A percentile compares a stretch with the other conserved stretches of the same genome.
Conservation (phyloP, 2,797 vertebrate genomes). For the Danionella dracula region DNA sequence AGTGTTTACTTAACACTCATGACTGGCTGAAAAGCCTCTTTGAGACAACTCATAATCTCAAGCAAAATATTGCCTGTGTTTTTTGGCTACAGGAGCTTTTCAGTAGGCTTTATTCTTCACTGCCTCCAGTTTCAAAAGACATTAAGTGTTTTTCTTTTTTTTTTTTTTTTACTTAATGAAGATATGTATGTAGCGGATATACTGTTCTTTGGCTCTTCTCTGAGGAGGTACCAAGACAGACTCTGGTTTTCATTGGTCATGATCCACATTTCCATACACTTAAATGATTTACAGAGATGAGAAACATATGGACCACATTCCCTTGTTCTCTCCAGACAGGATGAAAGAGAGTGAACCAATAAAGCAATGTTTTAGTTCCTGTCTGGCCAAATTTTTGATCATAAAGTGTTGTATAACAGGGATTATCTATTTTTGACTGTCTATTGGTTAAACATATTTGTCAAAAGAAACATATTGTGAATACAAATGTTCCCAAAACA, state of each 20-base stretch:
- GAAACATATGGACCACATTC: neutral
- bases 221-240: neutral
- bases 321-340: neutral
- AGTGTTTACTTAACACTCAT: constrained; percentile 15
- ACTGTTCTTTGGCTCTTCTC: neutral
- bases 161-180: neutral
- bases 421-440: neutral
- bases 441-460: too few species aligned
- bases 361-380: neutral
- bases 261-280: neutral
- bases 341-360: constrained; percentile 2
- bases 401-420: neutral
- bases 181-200: neutral
- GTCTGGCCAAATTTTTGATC: neutral
- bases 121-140: neutral
- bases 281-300: neutral
- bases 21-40: neutral
- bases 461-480: too few species aligned
- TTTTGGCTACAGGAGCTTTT: neutral
- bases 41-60: neutral
- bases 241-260: neutral
- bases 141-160: neutral
- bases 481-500: too few species aligned
- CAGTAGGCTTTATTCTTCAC: neutral
- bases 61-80: constrained; percentile 5